A percentile compares a stretch with the other conserved stretches of the same genome.
Evolutionary conservation across 2,888 invertebrate genomes (phyloP).

Genomic region (Sminthurinus aureus): DNA sequence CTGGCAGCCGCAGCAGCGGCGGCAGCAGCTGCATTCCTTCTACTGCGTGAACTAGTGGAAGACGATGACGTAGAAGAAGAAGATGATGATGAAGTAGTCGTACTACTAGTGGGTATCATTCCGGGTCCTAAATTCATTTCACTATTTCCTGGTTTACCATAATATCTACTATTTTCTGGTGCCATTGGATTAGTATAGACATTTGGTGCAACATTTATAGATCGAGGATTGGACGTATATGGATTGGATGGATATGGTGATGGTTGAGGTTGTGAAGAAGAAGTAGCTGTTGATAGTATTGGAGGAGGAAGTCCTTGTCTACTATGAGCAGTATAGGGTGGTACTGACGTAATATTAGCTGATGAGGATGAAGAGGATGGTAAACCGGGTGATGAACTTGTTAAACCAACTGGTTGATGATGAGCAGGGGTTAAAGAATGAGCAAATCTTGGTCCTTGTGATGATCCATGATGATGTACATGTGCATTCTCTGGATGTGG

Average conservation of each 20-base stretch:
- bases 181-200: constrained; percentile 55
- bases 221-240: constrained; percentile 56
- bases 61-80: constrained; percentile 30
- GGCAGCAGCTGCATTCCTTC: constrained; percentile 36
- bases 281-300: constrained; percentile 12
- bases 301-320: constrained; percentile 37
- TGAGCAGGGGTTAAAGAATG: constrained; percentile 49
- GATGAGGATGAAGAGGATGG: constrained; percentile 11
- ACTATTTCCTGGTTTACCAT: constrained; percentile 29
- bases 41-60: constrained; percentile 47
- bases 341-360: constrained; percentile 14
- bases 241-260: constrained; percentile 56
- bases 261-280: constrained; percentile 43
- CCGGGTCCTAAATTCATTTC: constrained; percentile 41
- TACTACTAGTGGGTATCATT: background rate
- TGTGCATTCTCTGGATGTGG: constrained; percentile 39
- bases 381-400: constrained; percentile 35
- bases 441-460: constrained; percentile 41
- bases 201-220: constrained; percentile 56
- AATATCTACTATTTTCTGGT: constrained; percentile 47
- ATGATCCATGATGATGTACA: constrained; percentile 28
- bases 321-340: constrained; percentile 17
- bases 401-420: constrained; percentile 30
- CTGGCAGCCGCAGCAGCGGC: constrained; percentile 13
- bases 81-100: background rate